Evolutionary conservation across 2,797 vertebrate species (phyloP).

Genomic region (Clarias platycephalus): DNA sequence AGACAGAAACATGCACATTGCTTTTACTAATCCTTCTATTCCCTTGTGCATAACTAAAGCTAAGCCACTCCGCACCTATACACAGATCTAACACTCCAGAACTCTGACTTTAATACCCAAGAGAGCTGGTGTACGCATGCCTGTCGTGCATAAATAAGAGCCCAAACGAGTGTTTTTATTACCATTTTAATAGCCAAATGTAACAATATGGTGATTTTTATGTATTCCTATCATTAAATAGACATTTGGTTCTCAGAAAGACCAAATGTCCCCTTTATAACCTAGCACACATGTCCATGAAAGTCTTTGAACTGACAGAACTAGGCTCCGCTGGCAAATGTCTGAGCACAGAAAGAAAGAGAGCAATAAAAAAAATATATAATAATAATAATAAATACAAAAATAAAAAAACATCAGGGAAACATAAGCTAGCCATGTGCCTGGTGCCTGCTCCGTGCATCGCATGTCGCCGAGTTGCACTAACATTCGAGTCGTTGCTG

Average conservation of each 20-base stretch:
- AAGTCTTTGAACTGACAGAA: conserved; percentile 20
- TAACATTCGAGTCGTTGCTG: conserved; percentile 36
- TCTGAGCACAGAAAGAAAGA: not conserved
- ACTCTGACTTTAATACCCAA: not conserved
- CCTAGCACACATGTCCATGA: not conserved
- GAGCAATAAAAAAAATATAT: not conserved
- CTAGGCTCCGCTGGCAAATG: conserved; percentile 15
- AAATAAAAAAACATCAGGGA: not conserved
- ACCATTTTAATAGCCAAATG: not conserved
- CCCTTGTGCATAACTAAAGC: not conserved
- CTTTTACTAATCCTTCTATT: not conserved
- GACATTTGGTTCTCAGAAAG: conserved; percentile 24
- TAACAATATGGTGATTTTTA: conserved; percentile 5
- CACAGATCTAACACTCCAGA: not conserved
- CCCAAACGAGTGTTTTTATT: conserved; percentile 32
- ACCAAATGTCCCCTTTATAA: conserved; percentile 12
- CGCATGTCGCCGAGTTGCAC: conserved; percentile 12
- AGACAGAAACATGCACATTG: not conserved
- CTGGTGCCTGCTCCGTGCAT: conserved; percentile 22
- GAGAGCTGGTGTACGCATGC: not conserved
- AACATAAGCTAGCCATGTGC: conserved; percentile 30
- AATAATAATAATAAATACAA: too few species aligned
- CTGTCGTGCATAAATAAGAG: conserved; percentile 40
- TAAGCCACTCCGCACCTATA: not conserved
- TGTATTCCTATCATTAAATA: conserved; percentile 19